Evolutionary conservation across 2,888 invertebrate species (phyloP).

Genomic region (Sipunculus nudus): DNA sequence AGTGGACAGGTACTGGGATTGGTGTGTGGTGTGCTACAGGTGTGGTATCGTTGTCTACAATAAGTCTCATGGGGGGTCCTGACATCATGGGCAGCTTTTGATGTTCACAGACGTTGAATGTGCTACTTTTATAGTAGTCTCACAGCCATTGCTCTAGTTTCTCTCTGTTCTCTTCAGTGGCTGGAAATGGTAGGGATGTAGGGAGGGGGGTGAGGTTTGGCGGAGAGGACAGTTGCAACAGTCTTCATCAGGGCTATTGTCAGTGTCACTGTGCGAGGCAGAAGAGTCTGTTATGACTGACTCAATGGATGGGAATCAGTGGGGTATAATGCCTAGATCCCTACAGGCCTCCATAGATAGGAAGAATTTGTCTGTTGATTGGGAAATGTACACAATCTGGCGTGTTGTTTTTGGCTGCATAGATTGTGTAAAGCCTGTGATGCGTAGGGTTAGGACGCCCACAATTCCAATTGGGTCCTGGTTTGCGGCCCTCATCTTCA

Average conservation of each 20-base stretch:
- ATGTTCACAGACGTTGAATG: conserved; percentile 30
- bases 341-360: conserved; percentile 44
- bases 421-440: conserved; percentile 28
- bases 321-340: conserved; percentile 39
- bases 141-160: conserved; percentile 19
- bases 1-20: conserved; percentile 29
- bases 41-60: conserved; percentile 21
- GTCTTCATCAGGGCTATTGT: too few relatives aligned
- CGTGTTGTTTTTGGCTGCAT: conserved; percentile 25
- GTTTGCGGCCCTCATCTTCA: conserved; percentile 47
- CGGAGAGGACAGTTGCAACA: conserved; percentile 10
- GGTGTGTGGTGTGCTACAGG: conserved; percentile 28
- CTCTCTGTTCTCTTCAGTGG: conserved; percentile 18
- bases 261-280: too few relatives aligned
- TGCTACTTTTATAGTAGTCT: conserved; percentile 21
- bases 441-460: conserved; percentile 41
- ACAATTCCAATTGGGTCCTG: conserved; percentile 42
- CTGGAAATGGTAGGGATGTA: conserved; percentile 21
- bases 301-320: conserved; percentile 33
- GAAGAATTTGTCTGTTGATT: conserved; percentile 42
- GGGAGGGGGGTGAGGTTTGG: conserved; percentile 18
- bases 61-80: conserved; percentile 25
- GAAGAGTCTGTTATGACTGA: too few relatives aligned
- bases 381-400: conserved; percentile 48
- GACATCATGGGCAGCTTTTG: conserved; percentile 25